These are phyloP conservation scores for Aldabrachelys gigantea DNA, from an alignment of 2,113 vertebrate genomes.

Conservation along the genomic window DNA sequence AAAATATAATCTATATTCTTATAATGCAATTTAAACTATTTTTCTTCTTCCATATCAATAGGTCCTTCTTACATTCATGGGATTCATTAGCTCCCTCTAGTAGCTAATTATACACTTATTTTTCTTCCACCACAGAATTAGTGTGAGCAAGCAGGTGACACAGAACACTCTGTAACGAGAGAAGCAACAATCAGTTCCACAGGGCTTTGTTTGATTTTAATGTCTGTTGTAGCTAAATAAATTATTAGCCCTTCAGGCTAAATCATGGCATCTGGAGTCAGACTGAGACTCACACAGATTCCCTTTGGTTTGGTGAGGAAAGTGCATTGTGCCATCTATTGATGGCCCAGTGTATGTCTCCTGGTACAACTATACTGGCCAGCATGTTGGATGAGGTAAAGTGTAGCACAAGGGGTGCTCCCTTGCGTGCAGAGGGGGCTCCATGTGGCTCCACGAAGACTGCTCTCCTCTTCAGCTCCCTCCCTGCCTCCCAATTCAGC, in stretches of 20 bases:
- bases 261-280: background rate
- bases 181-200: background rate
- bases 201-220: background rate
- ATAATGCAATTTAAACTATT: background rate
- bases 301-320: background rate
- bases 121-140: background rate
- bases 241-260: background rate
- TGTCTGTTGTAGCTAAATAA: background rate
- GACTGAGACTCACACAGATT: background rate
- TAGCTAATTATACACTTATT: background rate
- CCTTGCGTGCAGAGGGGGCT: background rate
- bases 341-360: too few species aligned
- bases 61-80: accelerated
- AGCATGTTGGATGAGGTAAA: background rate
- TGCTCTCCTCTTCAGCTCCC: background rate
- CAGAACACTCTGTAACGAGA: background rate
- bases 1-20: background rate
- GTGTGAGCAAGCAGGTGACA: background rate
- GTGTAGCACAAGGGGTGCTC: background rate
- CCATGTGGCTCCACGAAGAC: background rate
- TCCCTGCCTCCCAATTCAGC: background rate
- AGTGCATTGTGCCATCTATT: background rate
- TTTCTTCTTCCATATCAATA: accelerated
- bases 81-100: constrained; percentile 53
- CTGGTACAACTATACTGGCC: background rate